phyloP scores from a whole-genome alignment of 2,113 vertebrate species.

The Podiceps cristatus region DNA sequence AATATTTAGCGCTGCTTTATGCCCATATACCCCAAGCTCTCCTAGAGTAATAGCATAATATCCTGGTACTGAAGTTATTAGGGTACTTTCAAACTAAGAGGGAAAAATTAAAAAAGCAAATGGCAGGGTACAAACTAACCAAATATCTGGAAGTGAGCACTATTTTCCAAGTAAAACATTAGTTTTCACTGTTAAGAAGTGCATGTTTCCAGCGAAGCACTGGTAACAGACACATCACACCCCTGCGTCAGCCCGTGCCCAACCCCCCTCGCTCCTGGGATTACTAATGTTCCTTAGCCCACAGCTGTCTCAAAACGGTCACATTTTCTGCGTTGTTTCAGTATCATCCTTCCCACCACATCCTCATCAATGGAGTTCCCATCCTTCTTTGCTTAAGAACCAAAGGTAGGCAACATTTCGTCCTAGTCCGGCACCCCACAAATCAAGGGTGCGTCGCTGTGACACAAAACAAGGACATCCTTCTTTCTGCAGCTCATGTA shows the following conservation, averaged over 20 bases:
- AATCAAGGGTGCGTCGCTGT: background rate
- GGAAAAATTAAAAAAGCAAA: background rate
- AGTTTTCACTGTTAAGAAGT: background rate
- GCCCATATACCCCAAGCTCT: background rate
- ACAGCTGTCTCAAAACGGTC: background rate
- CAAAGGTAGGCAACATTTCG: background rate
- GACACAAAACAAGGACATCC: background rate
- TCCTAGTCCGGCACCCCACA: background rate
- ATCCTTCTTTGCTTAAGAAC: background rate
- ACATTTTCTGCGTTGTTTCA: conserved; percentile 41
- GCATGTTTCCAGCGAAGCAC: background rate
- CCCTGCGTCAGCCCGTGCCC: background rate
- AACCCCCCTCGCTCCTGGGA: background rate
- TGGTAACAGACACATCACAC: background rate
- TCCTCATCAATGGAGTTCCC: background rate
- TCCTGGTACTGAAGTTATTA: background rate
- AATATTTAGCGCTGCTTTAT: conserved; percentile 29
- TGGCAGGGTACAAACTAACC: background rate
- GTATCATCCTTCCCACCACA: conserved; percentile 13
- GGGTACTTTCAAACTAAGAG: background rate
- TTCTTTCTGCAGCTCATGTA: background rate
- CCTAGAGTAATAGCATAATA: background rate
- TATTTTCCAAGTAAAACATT: background rate
- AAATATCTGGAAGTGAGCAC: background rate
- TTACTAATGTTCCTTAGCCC: conserved; percentile 2